Percentiles rank a stretch among this genome's conserved stretches.
These are phyloP conservation scores for Garrulus glandarius DNA, from an alignment of 2,797 vertebrate genomes.

Conservation along the genomic window DNA sequence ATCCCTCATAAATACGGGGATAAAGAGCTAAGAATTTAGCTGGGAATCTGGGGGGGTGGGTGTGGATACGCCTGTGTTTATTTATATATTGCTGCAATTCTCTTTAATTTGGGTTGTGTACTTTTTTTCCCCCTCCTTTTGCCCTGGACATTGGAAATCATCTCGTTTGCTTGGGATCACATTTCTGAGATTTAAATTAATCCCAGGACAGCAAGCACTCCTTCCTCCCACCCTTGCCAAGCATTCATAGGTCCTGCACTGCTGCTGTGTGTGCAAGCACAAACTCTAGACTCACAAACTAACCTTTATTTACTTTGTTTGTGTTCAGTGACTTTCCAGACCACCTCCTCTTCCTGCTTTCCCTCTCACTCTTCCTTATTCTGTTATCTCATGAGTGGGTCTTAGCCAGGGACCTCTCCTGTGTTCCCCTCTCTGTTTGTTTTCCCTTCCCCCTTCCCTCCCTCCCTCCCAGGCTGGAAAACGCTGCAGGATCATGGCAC, in stretches of 20 bases:
- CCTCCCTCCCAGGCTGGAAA: background rate
- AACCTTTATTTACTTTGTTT: background rate
- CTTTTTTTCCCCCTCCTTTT: background rate
- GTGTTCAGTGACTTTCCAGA: background rate
- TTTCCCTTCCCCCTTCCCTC: background rate
- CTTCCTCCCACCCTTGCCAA: background rate
- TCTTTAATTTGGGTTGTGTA: background rate
- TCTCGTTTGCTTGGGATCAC: background rate
- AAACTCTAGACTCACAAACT: background rate
- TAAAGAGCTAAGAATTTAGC: background rate
- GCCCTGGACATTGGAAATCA: background rate
- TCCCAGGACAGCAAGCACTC: background rate
- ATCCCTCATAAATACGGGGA: background rate
- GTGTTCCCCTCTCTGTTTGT: background rate
- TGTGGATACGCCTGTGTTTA: accelerated
- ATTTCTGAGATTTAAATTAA: background rate
- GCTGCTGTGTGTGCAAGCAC: background rate
- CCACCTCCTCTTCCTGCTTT: background rate
- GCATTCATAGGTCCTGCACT: background rate
- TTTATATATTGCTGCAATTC: background rate
- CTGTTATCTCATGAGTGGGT: background rate
- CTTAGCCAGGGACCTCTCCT: background rate
- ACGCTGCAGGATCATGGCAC: accelerated
- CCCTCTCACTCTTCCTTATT: background rate
- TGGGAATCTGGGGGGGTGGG: background rate